A percentile compares a stretch with the other conserved stretches of the same genome.
phyloP scores from a whole-genome alignment of 2,113 vertebrate species.

The Thunnus maccoyii region DNA sequence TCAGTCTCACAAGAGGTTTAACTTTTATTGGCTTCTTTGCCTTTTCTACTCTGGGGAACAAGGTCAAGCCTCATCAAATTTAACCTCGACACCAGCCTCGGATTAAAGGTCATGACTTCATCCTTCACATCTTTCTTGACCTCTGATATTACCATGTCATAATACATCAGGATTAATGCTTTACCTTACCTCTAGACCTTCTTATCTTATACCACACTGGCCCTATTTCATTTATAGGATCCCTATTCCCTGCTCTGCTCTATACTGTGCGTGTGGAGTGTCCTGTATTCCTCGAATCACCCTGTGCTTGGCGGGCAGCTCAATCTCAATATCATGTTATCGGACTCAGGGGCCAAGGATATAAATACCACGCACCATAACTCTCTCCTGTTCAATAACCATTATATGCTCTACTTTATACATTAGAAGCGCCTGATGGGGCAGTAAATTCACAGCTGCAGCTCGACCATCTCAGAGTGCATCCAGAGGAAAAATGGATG shows the following conservation, averaged over 20 bases:
- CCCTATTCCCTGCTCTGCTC: slow-evolving; percentile 44
- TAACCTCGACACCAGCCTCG: slow-evolving; percentile 62
- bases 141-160: slow-evolving; percentile 73
- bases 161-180: slow-evolving; percentile 76
- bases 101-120: slow-evolving; percentile 73
- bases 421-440: slow-evolving; percentile 85
- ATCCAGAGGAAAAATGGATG: slow-evolving; percentile 62
- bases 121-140: slow-evolving; percentile 73
- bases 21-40: slow-evolving; percentile 70
- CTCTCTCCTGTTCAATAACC: slow-evolving; percentile 85
- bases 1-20: slow-evolving; percentile 52
- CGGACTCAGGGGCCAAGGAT: slow-evolving; percentile 79
- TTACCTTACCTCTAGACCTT: slow-evolving; percentile 55
- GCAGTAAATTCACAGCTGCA: slow-evolving; percentile 83
- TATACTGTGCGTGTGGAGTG: slow-evolving; percentile 55
- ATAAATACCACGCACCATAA: slow-evolving; percentile 83
- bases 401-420: slow-evolving; percentile 85
- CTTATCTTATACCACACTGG: slow-evolving; percentile 66
- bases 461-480: slow-evolving; percentile 66
- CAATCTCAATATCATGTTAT: slow-evolving; percentile 83
- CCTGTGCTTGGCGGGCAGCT: slow-evolving; percentile 71
- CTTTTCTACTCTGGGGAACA: slow-evolving; percentile 50
- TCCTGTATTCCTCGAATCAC: slow-evolving; percentile 73
- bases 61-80: slow-evolving; percentile 72
- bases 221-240: slow-evolving; percentile 70